phyloP scores from a whole-genome alignment of 2,113 vertebrate species.

The Petaurus breviceps region DNA sequence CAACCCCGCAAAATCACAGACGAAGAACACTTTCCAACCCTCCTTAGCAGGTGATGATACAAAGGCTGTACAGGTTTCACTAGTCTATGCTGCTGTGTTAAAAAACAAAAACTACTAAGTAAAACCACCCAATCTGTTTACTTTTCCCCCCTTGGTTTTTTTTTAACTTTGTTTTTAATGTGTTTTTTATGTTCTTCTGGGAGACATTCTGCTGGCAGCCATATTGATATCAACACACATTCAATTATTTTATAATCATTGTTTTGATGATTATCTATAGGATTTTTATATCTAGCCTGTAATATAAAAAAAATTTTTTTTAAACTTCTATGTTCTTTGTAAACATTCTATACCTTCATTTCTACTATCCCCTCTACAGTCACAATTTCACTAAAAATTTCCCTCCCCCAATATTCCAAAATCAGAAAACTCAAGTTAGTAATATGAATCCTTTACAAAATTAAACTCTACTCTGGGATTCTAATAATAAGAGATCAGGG shows the following conservation, averaged over 20 bases:
- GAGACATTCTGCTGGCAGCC: conserved; percentile 42
- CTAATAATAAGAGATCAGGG: conserved; percentile 33
- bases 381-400: conserved; percentile 50
- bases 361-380: conserved; percentile 12
- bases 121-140: conserved; percentile 27
- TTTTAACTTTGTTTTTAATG: conserved; percentile 6
- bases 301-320: conserved; percentile 36
- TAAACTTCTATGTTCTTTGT: conserved; percentile 31
- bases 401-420: conserved; percentile 40
- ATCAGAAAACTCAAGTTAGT: conserved; percentile 41
- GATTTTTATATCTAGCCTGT: conserved; percentile 62
- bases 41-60: neutral
- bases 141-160: neutral
- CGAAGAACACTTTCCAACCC: conserved; percentile 2
- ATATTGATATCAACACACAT: conserved; percentile 40
- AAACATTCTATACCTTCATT: neutral
- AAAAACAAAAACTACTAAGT: neutral
- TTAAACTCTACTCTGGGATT: conserved; percentile 41
- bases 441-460: conserved; percentile 47
- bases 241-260: conserved; percentile 18
- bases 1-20: conserved; percentile 1
- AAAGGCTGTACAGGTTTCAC: neutral
- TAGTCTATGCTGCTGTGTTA: neutral
- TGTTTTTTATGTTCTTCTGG: neutral
- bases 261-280: conserved; percentile 10